Conservation (phyloP, 1,140 invertebrate species). For the Ctenoplectra terminalis region DNA sequence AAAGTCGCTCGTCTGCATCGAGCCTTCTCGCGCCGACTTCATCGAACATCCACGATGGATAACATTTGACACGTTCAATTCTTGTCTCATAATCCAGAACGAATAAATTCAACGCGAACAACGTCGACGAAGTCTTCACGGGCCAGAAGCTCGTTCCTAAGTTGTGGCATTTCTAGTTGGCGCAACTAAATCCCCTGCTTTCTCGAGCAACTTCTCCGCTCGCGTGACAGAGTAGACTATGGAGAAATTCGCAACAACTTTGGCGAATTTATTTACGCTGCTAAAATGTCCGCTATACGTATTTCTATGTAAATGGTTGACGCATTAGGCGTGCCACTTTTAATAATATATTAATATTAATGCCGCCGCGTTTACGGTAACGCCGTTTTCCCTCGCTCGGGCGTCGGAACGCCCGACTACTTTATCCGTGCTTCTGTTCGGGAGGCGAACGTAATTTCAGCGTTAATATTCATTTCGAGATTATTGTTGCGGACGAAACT, state of each 20-base stretch:
- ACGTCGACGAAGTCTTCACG: background rate
- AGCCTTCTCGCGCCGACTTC: no score
- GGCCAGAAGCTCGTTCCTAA: conserved; percentile 2
- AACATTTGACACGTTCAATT: conserved; percentile 14
- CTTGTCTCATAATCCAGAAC: background rate
- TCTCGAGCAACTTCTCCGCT: background rate
- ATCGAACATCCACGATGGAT: no score
- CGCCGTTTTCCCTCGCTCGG: background rate
- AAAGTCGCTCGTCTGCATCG: background rate
- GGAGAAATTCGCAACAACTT: conserved; percentile 24
- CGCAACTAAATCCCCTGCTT: conserved; percentile 33
- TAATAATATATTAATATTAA: conserved; percentile 51
- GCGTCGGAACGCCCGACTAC: background rate
- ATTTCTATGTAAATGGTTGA: conserved; percentile 41
- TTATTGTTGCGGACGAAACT: background rate
- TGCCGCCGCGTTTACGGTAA: conserved; percentile 13
- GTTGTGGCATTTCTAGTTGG: conserved; percentile 32
- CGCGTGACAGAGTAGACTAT: background rate
- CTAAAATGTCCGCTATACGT: conserved; percentile 23
- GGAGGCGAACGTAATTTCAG: conserved; percentile 23
- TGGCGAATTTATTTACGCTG: conserved; percentile 41
- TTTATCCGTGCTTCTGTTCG: conserved; percentile 1
- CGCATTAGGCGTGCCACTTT: conserved; percentile 48
- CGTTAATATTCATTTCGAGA: conserved; percentile 46
- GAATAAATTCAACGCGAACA: conserved; percentile 1